Evolutionary conservation across 2,888 invertebrate species (phyloP).

Genomic region (Nipponacmea schrenckii): DNA sequence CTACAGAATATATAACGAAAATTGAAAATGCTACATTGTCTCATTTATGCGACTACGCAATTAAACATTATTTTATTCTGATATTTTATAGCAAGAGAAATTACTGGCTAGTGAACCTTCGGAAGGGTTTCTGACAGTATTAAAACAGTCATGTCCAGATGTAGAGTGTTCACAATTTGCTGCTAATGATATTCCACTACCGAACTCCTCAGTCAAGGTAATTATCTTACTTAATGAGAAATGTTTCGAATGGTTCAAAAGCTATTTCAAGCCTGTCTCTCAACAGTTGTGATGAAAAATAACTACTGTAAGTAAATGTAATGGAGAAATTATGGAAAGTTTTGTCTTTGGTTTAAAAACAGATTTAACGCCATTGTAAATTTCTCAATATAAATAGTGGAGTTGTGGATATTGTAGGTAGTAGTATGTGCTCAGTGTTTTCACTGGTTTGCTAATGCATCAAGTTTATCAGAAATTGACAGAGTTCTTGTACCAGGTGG

Average conservation of each 20-base stretch:
- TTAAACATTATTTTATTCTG: neutral
- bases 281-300: too few relatives aligned
- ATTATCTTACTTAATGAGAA: neutral
- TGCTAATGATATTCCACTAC: slow-evolving; percentile 39
- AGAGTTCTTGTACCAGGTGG: slow-evolving; percentile 46
- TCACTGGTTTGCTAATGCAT: slow-evolving; percentile 48
- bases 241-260: too few relatives aligned
- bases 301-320: too few relatives aligned
- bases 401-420: slow-evolving; percentile 24
- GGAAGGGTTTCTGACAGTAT: slow-evolving; percentile 36
- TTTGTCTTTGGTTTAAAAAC: too few relatives aligned
- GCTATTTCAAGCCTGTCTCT: too few relatives aligned
- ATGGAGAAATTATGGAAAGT: too few relatives aligned
- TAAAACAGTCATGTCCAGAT: slow-evolving; percentile 32
- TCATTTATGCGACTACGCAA: too few relatives aligned
- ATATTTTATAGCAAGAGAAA: neutral
- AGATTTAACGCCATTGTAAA: too few relatives aligned
- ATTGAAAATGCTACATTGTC: too few relatives aligned
- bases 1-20: too few relatives aligned
- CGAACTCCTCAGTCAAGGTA: slow-evolving; percentile 32
- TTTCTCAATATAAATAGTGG: too few relatives aligned
- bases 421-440: slow-evolving; percentile 49
- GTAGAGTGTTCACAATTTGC: slow-evolving; percentile 34
- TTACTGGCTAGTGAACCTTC: slow-evolving; percentile 50
- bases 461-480: slow-evolving; percentile 38